Percentiles rank a stretch among this genome's conserved stretches.
Evolutionary conservation across 2,797 vertebrate genomes (phyloP).

Genomic region (Peromyscus eremicus): DNA sequence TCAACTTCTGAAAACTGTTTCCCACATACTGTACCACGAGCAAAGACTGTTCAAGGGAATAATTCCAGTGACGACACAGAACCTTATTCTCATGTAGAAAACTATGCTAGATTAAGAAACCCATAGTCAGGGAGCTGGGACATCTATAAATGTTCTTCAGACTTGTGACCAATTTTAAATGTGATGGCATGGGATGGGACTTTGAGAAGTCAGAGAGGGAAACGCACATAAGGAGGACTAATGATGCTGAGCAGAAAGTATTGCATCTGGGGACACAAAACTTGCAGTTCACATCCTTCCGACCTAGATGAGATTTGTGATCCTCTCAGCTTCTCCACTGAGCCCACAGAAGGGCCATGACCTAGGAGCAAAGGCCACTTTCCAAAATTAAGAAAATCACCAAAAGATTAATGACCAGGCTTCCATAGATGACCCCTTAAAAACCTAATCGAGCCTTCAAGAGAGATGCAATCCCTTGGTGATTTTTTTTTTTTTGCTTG

Average conservation of each 20-base stretch:
- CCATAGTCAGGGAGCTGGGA: not conserved
- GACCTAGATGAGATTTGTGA: not conserved
- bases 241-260: no score
- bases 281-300: not conserved
- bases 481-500: not conserved
- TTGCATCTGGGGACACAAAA: not conserved
- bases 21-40: not conserved
- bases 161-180: not conserved
- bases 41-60: constrained; percentile 18
- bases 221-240: not conserved
- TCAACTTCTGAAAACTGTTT: constrained; percentile 8
- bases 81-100: not conserved
- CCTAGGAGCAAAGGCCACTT: not conserved
- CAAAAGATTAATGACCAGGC: not conserved
- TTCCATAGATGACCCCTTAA: not conserved
- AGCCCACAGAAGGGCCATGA: not conserved
- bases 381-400: not conserved
- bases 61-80: not conserved
- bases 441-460: not conserved
- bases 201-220: not conserved
- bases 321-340: not conserved
- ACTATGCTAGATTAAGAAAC: not conserved
- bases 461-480: not conserved
- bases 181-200: not conserved
- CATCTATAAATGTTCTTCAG: not conserved